These are phyloP conservation scores for Myotis vivesi DNA, from an alignment of 2,797 vertebrate genomes.

Conservation along the genomic window DNA sequence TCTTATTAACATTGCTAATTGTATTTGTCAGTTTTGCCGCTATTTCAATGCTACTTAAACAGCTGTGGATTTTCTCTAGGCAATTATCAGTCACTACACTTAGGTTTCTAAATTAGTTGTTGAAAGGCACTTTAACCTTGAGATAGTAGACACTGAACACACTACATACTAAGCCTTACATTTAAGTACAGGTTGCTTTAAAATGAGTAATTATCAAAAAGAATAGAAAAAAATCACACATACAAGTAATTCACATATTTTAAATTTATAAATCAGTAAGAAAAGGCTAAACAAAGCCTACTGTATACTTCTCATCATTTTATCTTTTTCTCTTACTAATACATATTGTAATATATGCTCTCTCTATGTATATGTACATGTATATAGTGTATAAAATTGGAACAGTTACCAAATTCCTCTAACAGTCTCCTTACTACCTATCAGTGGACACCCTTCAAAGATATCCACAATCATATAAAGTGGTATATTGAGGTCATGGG, in stretches of 20 bases:
- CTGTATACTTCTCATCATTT: neutral
- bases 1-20: slow-evolving; percentile 77
- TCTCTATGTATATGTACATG: neutral
- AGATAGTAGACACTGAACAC: slow-evolving; percentile 69
- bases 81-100: slow-evolving; percentile 78
- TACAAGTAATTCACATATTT: neutral
- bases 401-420: neutral
- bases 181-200: slow-evolving; percentile 28
- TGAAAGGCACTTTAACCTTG: slow-evolving; percentile 83
- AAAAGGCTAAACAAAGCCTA: slow-evolving; percentile 34
- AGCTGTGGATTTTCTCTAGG: slow-evolving; percentile 78
- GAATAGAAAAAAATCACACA: neutral
- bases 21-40: slow-evolving; percentile 78
- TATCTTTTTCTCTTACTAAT: neutral
- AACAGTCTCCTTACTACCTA: neutral
- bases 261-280: slow-evolving; percentile 30
- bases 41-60: slow-evolving; percentile 79
- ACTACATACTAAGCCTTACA: neutral
- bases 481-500: slow-evolving; percentile 54
- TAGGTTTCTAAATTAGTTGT: slow-evolving; percentile 80
- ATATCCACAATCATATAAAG: slow-evolving; percentile 6
- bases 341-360: neutral
- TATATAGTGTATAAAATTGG: slow-evolving; percentile 1
- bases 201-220: slow-evolving; percentile 67
- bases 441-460: slow-evolving; percentile 48